Evolutionary conservation across 2,888 invertebrate species (phyloP), one percentile per base, ranked within the genome.

Genomic region (Cosmia trapezina): DNA sequence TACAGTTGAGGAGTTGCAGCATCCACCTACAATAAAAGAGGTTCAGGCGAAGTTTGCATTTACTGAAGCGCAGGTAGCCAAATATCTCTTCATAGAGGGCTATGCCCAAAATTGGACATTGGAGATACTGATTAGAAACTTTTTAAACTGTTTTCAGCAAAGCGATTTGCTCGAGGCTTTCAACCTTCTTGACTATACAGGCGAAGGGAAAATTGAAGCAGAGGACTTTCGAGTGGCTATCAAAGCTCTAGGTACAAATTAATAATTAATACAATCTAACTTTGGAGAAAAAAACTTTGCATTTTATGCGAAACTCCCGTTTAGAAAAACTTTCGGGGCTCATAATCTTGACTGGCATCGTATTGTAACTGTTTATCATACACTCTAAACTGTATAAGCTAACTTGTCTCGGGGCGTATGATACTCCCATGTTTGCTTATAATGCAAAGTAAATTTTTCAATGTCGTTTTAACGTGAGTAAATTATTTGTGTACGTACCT

Each of bases 161-260:
- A 86, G 87, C 66, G 95, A 96, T 80, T 85, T 96, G 45, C 93
- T 91, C 4, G 88, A 92, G 73, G 96, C 96, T 0, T 96, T 96
- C 80, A 94, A 96, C 71, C 84, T 94, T 6, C 88, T 96, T 22
- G 96, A 96, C 78, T 91, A 94, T 64, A 89, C 89, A 0, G 96
- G 96, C 0, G 94, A 95, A 86, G 96, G 96, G 0, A 95, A 95
- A 88, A 96, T 96, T 43, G 93, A 92, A 53, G 90, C 95, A 1
- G 93, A 92, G 59, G 95, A 96, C 76, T 96, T 96, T 84, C 92
- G 96, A 37, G 96, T 96, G 0, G 96, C 93, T 8, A 92, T 96
- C 41, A 96, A 96, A 90, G 96, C 96, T 75, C 80, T 96, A 59
- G 96, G 96, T 96, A 89, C 71, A 51, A 43, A 47, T 51, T 22